These are phyloP conservation scores for Gastracanthus pulcherrimus DNA, from an alignment of 2,888 invertebrate species.

Conservation along the genomic window DNA sequence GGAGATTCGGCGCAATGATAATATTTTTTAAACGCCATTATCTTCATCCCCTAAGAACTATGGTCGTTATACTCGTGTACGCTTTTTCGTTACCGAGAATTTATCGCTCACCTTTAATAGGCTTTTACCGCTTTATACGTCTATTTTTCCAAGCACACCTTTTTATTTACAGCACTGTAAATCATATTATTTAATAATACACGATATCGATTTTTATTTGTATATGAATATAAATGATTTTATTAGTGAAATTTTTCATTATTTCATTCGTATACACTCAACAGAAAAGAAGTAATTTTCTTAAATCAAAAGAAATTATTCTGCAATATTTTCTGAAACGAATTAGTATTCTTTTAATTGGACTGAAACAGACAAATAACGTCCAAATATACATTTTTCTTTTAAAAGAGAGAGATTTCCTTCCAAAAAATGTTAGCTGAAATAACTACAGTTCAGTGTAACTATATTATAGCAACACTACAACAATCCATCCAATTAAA, in stretches of 20 bases:
- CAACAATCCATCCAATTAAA: conserved; percentile 21
- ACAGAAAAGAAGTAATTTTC: too few species aligned
- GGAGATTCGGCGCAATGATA: conserved; percentile 36
- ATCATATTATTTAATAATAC: background rate
- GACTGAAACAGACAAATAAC: too few species aligned
- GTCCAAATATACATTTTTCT: too few species aligned
- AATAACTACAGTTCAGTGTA: too few species aligned
- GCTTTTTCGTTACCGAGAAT: background rate
- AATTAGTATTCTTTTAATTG: too few species aligned
- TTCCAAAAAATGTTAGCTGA: background rate
- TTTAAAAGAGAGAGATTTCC: background rate
- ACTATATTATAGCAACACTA: too few species aligned
- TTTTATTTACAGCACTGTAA: background rate
- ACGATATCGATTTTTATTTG: too few species aligned
- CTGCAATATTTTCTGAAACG: too few species aligned
- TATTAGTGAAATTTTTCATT: too few species aligned
- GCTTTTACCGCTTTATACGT: background rate
- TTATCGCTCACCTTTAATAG: conserved; percentile 34
- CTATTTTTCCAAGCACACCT: background rate
- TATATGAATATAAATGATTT: too few species aligned
- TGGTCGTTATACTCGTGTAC: conserved; percentile 28
- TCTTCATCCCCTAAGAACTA: conserved; percentile 29
- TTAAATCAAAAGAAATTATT: too few species aligned
- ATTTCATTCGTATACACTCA: too few species aligned
- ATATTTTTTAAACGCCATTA: conserved; percentile 45